A percentile compares a stretch with the other conserved stretches of the same genome.
These are phyloP conservation scores for Riparia riparia DNA, from an alignment of 2,113 vertebrate genomes.

Conservation along the genomic window DNA sequence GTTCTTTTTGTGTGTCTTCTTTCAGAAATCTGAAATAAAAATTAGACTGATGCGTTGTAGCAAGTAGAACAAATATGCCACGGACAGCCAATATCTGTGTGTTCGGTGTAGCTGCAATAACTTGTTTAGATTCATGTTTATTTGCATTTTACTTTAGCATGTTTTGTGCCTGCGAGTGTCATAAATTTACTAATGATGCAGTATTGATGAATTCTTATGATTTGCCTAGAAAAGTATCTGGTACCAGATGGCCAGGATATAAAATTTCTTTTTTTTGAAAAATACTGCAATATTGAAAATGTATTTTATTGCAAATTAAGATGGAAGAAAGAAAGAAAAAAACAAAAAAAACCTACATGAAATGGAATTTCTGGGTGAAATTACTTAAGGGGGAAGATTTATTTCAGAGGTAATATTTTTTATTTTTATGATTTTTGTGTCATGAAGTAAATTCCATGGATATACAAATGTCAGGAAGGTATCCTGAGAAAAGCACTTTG, in stretches of 20 bases:
- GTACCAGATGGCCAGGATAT: background rate
- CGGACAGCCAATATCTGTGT: background rate
- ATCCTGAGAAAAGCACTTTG: background rate
- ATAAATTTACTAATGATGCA: background rate
- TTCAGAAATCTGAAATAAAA: constrained; percentile 10
- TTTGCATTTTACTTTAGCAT: background rate
- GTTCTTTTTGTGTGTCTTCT: background rate
- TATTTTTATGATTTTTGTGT: background rate
- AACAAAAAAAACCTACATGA: background rate
- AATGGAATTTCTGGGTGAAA: background rate
- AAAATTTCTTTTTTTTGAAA: background rate
- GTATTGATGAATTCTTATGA: background rate
- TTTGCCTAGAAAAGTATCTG: background rate
- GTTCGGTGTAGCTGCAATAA: background rate
- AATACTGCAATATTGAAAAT: background rate
- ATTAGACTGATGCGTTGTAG: background rate
- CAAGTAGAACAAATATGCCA: background rate
- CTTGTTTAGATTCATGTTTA: background rate
- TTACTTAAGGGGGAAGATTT: background rate
- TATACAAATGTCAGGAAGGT: background rate
- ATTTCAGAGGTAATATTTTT: background rate
- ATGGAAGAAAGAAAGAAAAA: background rate
- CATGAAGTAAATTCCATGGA: background rate
- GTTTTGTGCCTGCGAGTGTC: background rate
- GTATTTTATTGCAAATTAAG: background rate